Evolutionary conservation across 2,113 vertebrate species (phyloP).

Genomic region (Blennius ocellaris): DNA sequence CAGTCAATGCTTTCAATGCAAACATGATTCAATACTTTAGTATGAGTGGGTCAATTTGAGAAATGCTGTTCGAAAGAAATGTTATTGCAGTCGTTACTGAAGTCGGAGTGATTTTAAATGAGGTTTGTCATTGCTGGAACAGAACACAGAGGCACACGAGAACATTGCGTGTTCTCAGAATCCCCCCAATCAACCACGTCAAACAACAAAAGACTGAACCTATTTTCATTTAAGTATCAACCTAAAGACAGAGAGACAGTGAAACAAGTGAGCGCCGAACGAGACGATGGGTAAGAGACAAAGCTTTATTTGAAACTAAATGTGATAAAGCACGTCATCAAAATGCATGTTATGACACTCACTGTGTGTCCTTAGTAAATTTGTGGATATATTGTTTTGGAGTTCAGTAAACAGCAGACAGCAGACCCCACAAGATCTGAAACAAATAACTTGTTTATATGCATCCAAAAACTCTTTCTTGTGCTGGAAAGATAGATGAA

Average conservation of each 20-base stretch:
- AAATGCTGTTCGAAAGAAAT: too few species aligned
- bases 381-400: neutral
- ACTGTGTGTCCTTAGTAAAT: neutral
- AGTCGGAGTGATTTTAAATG: too few species aligned
- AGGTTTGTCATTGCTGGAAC: too few species aligned
- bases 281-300: neutral
- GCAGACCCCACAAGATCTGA: neutral
- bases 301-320: neutral
- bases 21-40: too few species aligned
- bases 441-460: constrained; percentile 38
- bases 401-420: neutral
- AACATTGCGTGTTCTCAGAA: neutral
- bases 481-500: constrained; percentile 9
- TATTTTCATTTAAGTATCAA: neutral
- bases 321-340: neutral
- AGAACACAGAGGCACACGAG: neutral
- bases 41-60: too few species aligned
- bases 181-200: neutral
- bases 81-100: too few species aligned
- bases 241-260: neutral
- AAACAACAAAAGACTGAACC: neutral
- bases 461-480: neutral
- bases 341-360: neutral
- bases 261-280: neutral
- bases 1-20: too few species aligned